Evolutionary conservation across 2,888 invertebrate species (phyloP), one percentile per base, ranked within the genome.

Genomic region (Synanthedon tipuliformis): DNA sequence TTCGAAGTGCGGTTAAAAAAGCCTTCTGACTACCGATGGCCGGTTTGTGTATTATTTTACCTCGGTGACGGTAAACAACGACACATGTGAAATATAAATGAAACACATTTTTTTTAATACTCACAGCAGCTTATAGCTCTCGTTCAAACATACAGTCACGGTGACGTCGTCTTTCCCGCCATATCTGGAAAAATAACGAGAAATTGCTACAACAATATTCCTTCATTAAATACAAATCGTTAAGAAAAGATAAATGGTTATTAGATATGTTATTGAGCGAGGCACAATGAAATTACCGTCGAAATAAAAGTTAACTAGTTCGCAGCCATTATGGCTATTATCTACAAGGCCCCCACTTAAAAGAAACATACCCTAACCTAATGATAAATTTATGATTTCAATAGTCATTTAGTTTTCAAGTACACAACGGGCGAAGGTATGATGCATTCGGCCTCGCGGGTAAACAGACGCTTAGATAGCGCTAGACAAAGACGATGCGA

Each of bases 401-500:
- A 77, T 73, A 73, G 75, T 76, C 69, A 70, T 75, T 75, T 73
- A 69, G 68, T 68, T 73, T 69, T 76, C 69, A 71, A 78, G 77
- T 76, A 75, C 71, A 66, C 72, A 63, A 65, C 65, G 65, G 62
- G 77, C 74, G 71, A 75, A 73, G 79, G 81, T 81, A 82, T 84
- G 85, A 86, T 84, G 83, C 82, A 84, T 85, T 82, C 71, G 85
- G 80, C 86, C 86, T 85, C 86, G 86, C 75, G 77, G 75, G 81
- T 75, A 81, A 82, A 84, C 82, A 82, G 81, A 79, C 81, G 80
- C 68, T 34, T 83, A 85, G 85, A 85, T 84, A 84, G 82, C 75
- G 75, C 81, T 85, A 86, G 86, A 86, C 86, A 86, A 85, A 86
- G 85, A 84, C 85, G 81, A 75, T 64, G 83, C 86, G 86, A 86